Base-by-base conservation (phyloP, 2,888 invertebrate genomes). In the Synergus gifuensis region DNA sequence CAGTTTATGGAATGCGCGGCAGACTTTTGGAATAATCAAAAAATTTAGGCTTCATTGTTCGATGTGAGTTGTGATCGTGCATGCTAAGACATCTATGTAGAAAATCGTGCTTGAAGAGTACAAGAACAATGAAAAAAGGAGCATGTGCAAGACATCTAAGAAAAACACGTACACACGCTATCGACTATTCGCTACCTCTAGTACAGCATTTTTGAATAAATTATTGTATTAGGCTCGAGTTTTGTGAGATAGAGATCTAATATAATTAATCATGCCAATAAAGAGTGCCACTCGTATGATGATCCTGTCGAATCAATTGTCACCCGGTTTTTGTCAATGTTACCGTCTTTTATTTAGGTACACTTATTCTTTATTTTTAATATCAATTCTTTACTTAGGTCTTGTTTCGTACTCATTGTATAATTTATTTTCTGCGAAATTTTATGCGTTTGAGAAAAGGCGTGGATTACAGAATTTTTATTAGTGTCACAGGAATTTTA, bases 121-220 rank as follows among this genome's bases (percentile, higher is more conserved):
- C 78, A 87, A 87, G 86, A 85, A 87, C 81, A 88, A 88, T 86
- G 88, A 86, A 85, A 87, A 87, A 87, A 85, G 88, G 87, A 90
- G 88, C 89, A 88, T 89, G 91, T 91, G 91, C 91, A 91, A 88
- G 87, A 91, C 91, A 92, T 91, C 90, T 91, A 91, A 89, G 85
- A 88, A 86, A 90, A 88, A 89, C 88, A 90, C 90, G 89, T 89
- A 91, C 86, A 91, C 89, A 89, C 89, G 84, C 84, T 85, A 86
- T 86, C 82, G 84, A 86, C 89, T 90, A 90, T 80, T 85, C 84
- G 84, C 88, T 89, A 89, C 86, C 85, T 88, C 87, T 87, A 86
- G 83, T 80, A 79, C 28, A 73, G 49, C 73, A 54, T 49, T 73
- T 73, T 28, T 73, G 0, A 54, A 69, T 54, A 54, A 73, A 69